Base-by-base conservation (phyloP, 2,888 invertebrate genomes). In the Sinhomidia bicolor region DNA sequence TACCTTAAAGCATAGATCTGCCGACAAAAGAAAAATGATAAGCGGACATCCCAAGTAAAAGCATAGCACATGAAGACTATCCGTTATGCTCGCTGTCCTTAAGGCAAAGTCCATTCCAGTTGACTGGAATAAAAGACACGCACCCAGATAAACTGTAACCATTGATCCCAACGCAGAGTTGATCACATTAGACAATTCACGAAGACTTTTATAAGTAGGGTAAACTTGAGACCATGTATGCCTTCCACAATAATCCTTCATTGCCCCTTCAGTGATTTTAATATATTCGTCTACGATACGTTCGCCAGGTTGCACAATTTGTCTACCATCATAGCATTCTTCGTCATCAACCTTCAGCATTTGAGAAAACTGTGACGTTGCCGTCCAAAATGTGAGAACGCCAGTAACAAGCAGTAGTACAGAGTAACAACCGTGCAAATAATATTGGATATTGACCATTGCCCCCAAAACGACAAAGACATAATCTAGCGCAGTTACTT, bases 381-480 rank as follows among this genome's bases (percentile, higher is more conserved):
- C 29, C 20, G 68, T 82, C 82, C 82, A 82, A n/a, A 82, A 26
- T 2, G 62, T 81, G 4, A 81, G 14, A 20, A 81, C 81, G 0
- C 9, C 81, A 26, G 47, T 47, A 1, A 81, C n/a, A 10, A 81
- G 44, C 10, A 29, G 23, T 0, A 81, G 47, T 12, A 65, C 81
- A 1, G 62, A 65, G 20, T 47, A 81, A 17, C 23, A 81, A 0
- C 47, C 17, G n/a, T n/a, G n/a, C n/a, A n/a, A n/a, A n/a, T 0
- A 81, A 26, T 10, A 81, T 65, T 36, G 41, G 9, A 20, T 10
- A 7, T 9, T 41, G 1, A 41, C 81, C 12, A 81, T 5, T 6
- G 14, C 81, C 36, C 36, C 57, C 7, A 81, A 7, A 17, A 44
- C 20, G 9, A 65, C 81, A n/a, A 81, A 57, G 5, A 80, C 32